These are phyloP conservation scores for Drusus annulatus DNA, from an alignment of 1,140 invertebrate species.

Conservation along the genomic window DNA sequence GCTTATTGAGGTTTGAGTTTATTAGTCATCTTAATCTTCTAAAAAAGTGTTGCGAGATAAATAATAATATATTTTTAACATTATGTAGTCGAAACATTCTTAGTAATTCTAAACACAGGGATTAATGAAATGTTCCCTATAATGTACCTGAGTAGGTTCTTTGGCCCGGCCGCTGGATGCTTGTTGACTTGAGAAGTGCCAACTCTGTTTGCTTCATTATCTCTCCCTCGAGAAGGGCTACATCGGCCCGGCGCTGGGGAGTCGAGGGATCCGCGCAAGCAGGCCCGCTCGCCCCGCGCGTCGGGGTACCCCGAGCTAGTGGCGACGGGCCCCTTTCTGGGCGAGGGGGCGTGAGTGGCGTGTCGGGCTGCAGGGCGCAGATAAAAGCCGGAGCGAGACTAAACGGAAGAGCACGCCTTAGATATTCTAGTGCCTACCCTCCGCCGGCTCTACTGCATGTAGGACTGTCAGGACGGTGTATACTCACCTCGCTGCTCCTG, in stretches of 20 bases:
- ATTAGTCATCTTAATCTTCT: too few species aligned
- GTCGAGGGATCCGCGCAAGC: not conserved
- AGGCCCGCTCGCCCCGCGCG: not conserved
- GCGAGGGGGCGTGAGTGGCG: not conserved
- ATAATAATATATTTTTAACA: too few species aligned
- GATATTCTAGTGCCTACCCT: slow-evolving; percentile 1
- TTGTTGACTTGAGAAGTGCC: not conserved
- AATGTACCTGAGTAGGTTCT: too few species aligned
- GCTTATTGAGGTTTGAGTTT: too few species aligned
- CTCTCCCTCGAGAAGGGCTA: not conserved
- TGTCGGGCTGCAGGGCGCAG: not conserved
- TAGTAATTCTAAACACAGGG: too few species aligned
- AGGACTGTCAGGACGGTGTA: too few species aligned
- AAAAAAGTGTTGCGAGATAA: too few species aligned
- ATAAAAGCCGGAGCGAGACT: not conserved
- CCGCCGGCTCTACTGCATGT: not conserved
- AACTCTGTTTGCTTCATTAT: slow-evolving; percentile 18
- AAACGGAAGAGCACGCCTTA: not conserved
- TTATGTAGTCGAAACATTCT: too few species aligned
- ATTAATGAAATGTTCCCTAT: too few species aligned
- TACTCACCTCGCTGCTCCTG: too few species aligned
- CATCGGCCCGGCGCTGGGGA: not conserved
- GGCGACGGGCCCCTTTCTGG: not conserved
- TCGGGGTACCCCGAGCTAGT: not conserved
- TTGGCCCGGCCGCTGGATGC: not conserved